A percentile compares a stretch with the other conserved stretches of the same genome.
Conservation (phyloP, 2,888 invertebrate genomes). For the Polydrusus tereticollis region DNA sequence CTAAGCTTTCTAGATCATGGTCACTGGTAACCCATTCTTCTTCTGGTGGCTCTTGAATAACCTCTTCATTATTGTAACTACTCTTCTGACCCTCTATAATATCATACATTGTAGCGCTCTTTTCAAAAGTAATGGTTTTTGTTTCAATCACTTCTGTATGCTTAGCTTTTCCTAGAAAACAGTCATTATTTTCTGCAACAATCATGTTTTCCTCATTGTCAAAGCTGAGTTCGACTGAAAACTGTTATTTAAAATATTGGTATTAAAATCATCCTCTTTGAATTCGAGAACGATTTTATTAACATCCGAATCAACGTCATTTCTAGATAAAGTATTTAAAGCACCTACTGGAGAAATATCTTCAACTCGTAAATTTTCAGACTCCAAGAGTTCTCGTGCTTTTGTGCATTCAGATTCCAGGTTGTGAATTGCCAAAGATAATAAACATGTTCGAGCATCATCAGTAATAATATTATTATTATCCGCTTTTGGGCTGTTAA, state of each 20-base stretch:
- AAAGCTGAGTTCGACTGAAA: not conserved
- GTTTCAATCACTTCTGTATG: not conserved
- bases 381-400: not conserved
- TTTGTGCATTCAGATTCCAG: not conserved
- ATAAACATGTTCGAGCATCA: conserved; percentile 1
- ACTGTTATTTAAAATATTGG: not conserved
- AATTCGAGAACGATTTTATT: not conserved
- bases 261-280: not conserved
- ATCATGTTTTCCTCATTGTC: conserved; percentile 4
- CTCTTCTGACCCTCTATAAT: not conserved
- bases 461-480: not conserved
- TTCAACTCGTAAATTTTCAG: conserved; percentile 2
- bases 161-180: conserved; percentile 2
- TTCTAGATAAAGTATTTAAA: not conserved
- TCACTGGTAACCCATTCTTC: not conserved
- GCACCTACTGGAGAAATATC: not conserved
- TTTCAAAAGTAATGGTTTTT: conserved; percentile 8
- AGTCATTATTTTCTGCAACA: conserved; percentile 6
- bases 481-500: not conserved
- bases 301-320: not conserved
- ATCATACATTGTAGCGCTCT: not conserved
- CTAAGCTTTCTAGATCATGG: conserved; percentile 12
- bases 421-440: conserved; percentile 6
- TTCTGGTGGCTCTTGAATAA: not conserved
- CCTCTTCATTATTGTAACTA: not conserved